Percentiles rank a stretch among this genome's conserved stretches.
These are phyloP conservation scores for Turnix velox DNA, from an alignment of 2,113 vertebrate genomes.

Conservation along the genomic window DNA sequence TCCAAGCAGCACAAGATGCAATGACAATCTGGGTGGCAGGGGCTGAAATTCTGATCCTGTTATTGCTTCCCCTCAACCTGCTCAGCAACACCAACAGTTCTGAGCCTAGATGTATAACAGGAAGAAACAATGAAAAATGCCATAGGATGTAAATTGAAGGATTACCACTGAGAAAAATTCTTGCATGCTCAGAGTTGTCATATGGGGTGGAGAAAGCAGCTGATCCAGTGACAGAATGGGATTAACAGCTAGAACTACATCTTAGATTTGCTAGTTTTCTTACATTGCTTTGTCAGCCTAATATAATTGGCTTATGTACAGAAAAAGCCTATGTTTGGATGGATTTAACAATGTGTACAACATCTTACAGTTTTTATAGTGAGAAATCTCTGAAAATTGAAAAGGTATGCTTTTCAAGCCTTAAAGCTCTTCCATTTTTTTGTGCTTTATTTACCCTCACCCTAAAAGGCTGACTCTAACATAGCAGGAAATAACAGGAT, in stretches of 20 bases:
- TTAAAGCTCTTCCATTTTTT: slow-evolving; percentile 8
- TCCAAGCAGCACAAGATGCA: neutral
- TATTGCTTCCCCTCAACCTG: neutral
- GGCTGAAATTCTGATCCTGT: neutral
- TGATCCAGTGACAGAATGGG: neutral
- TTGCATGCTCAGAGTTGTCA: neutral
- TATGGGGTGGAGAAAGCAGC: neutral
- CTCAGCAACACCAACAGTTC: neutral
- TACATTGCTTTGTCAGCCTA: neutral
- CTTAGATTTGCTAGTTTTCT: neutral
- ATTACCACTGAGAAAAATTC: neutral
- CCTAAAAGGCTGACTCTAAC: neutral
- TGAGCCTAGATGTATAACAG: neutral
- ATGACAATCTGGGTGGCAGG: neutral
- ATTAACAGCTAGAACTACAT: neutral
- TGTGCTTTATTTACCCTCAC: neutral
- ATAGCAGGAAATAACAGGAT: slow-evolving; percentile 61
- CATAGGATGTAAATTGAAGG: neutral
- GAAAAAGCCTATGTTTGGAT: neutral
- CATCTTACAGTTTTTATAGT: neutral
- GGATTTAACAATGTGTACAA: neutral
- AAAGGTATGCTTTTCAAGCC: neutral
- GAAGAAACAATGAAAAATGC: neutral
- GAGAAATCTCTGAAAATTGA: neutral
- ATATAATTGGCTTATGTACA: neutral